phyloP scores from a whole-genome alignment of 2,113 vertebrate genomes.

The Hirundichthys speculiger region DNA sequence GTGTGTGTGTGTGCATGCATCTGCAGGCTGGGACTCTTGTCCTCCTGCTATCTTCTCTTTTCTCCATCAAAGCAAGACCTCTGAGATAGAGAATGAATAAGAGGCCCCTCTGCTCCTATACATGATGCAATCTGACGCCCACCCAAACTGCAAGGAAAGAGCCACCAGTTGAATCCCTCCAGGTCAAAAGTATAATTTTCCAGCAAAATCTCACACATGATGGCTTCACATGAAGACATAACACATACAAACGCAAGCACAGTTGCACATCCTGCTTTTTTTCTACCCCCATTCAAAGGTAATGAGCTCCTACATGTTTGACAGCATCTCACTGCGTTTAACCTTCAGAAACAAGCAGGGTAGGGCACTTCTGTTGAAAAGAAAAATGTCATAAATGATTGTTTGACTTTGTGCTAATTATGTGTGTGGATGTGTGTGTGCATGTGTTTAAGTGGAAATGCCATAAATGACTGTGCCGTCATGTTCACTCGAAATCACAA shows the following conservation, averaged over 20 bases:
- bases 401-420: constrained; percentile 14
- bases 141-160: no score
- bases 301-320: constrained; percentile 39
- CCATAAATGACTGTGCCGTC: constrained; percentile 22
- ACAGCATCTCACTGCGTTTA: not conserved
- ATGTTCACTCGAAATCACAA: constrained; percentile 32
- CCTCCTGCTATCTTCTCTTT: constrained; percentile 18
- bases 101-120: not conserved
- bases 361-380: not conserved
- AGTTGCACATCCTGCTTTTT: not conserved
- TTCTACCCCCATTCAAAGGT: not conserved
- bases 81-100: not conserved
- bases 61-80: constrained; percentile 25
- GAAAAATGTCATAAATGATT: constrained; percentile 27
- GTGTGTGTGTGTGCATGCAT: not conserved
- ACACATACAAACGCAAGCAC: constrained; percentile 1
- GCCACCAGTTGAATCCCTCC: no score
- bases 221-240: not conserved
- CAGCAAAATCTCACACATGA: no score
- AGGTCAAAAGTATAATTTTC: no score
- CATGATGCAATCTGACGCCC: constrained; percentile 22
- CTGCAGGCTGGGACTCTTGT: constrained; percentile 12
- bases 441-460: constrained; percentile 19
- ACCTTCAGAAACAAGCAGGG: constrained; percentile 6
- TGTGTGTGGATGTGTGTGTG: constrained; percentile 8